Conservation (phyloP, 2,113 vertebrate genomes). For the Smithornis capensis region DNA sequence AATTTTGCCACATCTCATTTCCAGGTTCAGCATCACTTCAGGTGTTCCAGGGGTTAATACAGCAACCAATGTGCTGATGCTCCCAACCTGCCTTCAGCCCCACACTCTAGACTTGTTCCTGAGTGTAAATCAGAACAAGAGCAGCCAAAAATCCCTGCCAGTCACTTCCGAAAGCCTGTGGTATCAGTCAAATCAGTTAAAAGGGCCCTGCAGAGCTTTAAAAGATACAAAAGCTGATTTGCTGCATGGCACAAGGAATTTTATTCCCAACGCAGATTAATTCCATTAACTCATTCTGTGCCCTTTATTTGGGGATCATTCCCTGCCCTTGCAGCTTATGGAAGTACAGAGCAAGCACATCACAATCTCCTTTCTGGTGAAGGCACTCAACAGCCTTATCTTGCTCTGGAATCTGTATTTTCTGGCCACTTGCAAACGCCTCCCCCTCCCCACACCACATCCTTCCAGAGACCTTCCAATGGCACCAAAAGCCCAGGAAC, state of each 20-base stretch:
- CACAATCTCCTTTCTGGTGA: background rate
- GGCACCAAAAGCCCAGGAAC: background rate
- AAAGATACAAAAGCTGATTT: background rate
- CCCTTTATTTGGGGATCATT: background rate
- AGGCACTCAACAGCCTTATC: fast-evolving
- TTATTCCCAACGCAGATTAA: background rate
- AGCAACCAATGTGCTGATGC: fast-evolving
- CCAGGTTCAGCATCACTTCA: background rate
- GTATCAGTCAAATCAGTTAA: background rate
- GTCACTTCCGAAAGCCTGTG: background rate
- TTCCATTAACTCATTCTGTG: background rate
- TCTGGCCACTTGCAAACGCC: too few relatives aligned
- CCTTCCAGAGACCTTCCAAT: fast-evolving
- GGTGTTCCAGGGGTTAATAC: background rate
- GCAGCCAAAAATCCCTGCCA: conserved; percentile 2
- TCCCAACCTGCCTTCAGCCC: background rate
- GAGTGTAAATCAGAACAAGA: background rate
- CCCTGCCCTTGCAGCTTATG: background rate
- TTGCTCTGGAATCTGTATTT: background rate
- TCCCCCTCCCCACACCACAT: fast-evolving
- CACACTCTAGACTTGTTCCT: background rate
- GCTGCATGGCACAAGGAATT: background rate
- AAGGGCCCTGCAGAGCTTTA: background rate
- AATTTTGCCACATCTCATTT: background rate
- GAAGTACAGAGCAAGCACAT: background rate